Evolutionary conservation across 2,113 vertebrate species (phyloP), one percentile per base, ranked within the genome.

Genomic region (Dicentrarchus labrax): DNA sequence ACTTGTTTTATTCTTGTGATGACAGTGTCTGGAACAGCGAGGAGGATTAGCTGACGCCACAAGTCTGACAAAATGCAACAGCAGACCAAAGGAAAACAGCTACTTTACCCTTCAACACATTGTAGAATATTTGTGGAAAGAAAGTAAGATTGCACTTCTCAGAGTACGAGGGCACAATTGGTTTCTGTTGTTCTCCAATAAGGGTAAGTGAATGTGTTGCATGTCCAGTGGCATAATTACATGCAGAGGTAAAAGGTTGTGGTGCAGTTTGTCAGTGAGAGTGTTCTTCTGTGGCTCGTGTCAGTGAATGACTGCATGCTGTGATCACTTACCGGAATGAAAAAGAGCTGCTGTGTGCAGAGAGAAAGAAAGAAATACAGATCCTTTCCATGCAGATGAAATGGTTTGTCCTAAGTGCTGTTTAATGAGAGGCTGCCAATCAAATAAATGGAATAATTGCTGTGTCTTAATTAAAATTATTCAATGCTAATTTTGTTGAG

Each of bases 381-480:
- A 54, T 59, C 53, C 30, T 73, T 67, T 56, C 64, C 4, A 36
- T 62, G 66, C 73, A 73, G 76, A 89, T 82, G 39, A 83, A 86
- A 91, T 78, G 77, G 68, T 88, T 80, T 60, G 7, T 74, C 73
- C 75, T 86, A 87, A 93, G 85, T 90, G 83, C 82, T 72, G 71
- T 89, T 92, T 93, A 93, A 93, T 91, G 85, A 91, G 83, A 82
- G 48, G 47, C 85, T 87, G 87, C 66, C 87, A 83, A 70, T 91
- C 87, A 90, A 82, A 87, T 51, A 57, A 86, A 91, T 87, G 50
- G 82, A 89, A 90, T 88, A 87, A 91, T 91, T 85, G 69, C 88
- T 74, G 2, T 2, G 7, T 43, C 68, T 87, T 88, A 93, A 91
- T 93, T 90, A 82, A 78, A 80, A 89, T 71, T 45, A 89, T 87